A percentile compares a stretch with the other conserved stretches of the same genome.
These are phyloP conservation scores for Pristiophorus japonicus DNA, from an alignment of 2,113 vertebrate species.

Conservation along the genomic window DNA sequence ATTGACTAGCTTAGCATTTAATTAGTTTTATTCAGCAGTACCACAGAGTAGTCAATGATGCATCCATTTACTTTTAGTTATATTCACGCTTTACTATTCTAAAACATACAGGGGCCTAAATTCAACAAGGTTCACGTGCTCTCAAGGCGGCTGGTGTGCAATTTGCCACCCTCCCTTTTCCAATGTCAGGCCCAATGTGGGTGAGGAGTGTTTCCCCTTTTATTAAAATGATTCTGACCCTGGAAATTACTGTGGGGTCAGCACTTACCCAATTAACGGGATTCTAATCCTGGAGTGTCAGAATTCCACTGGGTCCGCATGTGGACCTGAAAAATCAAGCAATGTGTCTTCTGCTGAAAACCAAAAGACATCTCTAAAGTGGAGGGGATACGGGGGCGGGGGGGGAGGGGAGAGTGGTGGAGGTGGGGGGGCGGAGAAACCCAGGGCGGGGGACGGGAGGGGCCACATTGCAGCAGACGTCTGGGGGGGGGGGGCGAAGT, in stretches of 20 bases:
- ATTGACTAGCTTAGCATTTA: background rate
- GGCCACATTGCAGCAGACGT: no score
- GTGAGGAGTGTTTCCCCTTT: background rate
- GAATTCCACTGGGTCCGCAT: background rate
- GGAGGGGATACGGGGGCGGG: no score
- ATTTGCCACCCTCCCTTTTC: background rate
- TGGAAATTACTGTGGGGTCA: background rate
- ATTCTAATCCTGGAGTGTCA: background rate
- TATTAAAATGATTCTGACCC: background rate
- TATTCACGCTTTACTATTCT: background rate
- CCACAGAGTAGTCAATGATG: conserved; percentile 5
- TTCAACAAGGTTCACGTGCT: background rate
- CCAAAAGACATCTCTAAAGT: background rate
- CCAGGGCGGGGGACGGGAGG: no score
- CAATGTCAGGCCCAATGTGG: background rate
- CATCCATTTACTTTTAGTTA: background rate
- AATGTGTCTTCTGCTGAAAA: background rate
- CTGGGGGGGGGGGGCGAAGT: no score
- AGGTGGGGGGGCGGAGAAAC: no score
- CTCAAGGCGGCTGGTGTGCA: background rate
- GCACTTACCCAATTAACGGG: background rate
- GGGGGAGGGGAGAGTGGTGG: no score
- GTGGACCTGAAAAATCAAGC: background rate
- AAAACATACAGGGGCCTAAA: background rate
- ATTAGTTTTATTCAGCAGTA: conserved; percentile 28